phyloP scores from a whole-genome alignment of 1,140 invertebrate genomes.

The Lordiphosa stackelbergi region DNA sequence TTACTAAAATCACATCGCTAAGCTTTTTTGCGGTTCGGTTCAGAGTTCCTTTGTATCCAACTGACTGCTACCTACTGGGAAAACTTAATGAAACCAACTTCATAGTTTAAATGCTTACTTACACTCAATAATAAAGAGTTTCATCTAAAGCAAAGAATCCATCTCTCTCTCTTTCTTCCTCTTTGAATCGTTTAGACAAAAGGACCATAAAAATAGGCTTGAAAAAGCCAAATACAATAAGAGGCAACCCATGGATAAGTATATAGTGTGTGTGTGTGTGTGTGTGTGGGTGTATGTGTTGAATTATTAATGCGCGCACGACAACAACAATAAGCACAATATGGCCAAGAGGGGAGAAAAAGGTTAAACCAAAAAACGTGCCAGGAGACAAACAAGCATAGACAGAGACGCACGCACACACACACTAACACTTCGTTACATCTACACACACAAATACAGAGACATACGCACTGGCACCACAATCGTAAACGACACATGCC shows the following conservation, averaged over 20 bases:
- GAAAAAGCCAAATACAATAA: slow-evolving; percentile 21
- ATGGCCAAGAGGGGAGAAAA: slow-evolving; percentile 46
- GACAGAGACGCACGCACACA: slow-evolving; percentile 21
- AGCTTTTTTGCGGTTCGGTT: too few species aligned
- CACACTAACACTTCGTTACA: slow-evolving; percentile 30
- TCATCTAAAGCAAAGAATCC: background rate
- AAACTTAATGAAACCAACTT: too few species aligned
- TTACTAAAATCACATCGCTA: too few species aligned
- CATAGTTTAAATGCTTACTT: too few species aligned
- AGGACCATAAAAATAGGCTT: slow-evolving; percentile 18
- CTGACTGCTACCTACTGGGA: too few species aligned
- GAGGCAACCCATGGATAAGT: slow-evolving; percentile 10
- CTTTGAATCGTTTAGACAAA: background rate
- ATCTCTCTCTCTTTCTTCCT: background rate
- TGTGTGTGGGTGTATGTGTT: too few species aligned
- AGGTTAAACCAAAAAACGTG: slow-evolving; percentile 57
- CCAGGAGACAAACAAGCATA: slow-evolving; percentile 38
- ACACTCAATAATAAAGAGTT: too few species aligned
- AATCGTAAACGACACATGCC: slow-evolving; percentile 63
- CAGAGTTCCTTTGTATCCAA: too few species aligned
- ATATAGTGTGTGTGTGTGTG: slow-evolving; percentile 1
- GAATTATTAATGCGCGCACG: slow-evolving; percentile 63
- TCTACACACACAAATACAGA: slow-evolving; percentile 23
- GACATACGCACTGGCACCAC: slow-evolving; percentile 1
- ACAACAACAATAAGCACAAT: slow-evolving; percentile 45